phyloP scores from a whole-genome alignment of 2,797 vertebrate genomes.

The Pangasius djambal region DNA sequence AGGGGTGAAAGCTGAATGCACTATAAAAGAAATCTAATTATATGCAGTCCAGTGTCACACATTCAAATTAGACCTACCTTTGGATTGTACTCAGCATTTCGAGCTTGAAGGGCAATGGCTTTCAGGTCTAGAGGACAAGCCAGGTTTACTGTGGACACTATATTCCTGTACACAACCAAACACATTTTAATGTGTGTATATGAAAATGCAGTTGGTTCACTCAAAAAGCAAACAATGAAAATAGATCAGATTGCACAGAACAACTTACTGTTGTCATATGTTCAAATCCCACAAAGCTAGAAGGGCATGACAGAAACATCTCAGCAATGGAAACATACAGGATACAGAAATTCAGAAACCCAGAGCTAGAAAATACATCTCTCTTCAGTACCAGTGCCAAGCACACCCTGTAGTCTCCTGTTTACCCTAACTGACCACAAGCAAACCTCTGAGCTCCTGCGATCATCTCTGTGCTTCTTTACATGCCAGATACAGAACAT shows the following conservation, averaged over 20 bases:
- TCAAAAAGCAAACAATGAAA: not conserved
- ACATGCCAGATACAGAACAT: not conserved
- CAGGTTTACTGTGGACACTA: conserved; percentile 94
- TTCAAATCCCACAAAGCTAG: not conserved
- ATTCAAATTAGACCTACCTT: conserved; percentile 77
- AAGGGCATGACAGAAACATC: not conserved
- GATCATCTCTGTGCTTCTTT: not conserved
- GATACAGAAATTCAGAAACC: not conserved
- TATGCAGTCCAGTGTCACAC: not conserved
- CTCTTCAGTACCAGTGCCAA: not conserved
- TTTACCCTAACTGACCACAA: not conserved
- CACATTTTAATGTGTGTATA: conserved; percentile 22
- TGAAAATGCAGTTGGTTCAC: not conserved
- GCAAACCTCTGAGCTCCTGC: not conserved
- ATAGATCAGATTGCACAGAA: not conserved
- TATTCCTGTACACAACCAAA: conserved; percentile 80
- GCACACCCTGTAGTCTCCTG: not conserved
- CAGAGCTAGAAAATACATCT: not conserved
- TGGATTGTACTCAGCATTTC: conserved; percentile 96
- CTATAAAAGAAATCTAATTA: not conserved
- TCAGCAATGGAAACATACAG: not conserved
- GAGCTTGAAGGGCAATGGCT: conserved; percentile 91
- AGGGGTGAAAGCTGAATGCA: not conserved
- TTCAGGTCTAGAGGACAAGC: conserved; percentile 93
- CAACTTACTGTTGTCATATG: not conserved